Conservation (phyloP, 2,113 vertebrate genomes). For the Gobiocypris rarus region DNA sequence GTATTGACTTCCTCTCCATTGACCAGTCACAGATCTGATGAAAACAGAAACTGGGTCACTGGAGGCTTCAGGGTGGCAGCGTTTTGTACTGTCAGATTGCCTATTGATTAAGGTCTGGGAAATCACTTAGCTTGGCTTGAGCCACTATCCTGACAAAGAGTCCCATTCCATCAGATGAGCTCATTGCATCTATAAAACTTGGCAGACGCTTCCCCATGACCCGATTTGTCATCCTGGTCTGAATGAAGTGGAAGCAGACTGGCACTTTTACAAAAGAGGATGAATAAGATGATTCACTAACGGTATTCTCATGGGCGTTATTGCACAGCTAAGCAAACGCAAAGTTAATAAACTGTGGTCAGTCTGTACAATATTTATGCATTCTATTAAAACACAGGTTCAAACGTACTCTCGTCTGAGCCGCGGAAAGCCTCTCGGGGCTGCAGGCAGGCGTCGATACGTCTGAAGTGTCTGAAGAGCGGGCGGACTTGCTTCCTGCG, state of each 20-base stretch:
- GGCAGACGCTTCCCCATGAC: slow-evolving; percentile 2
- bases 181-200: slow-evolving; percentile 27
- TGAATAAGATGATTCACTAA: slow-evolving; percentile 31
- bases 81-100: slow-evolving; percentile 48
- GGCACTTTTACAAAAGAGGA: slow-evolving; percentile 32
- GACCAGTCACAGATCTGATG: slow-evolving; percentile 7
- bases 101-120: slow-evolving; percentile 54
- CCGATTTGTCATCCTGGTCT: slow-evolving; percentile 25
- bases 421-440: slow-evolving; percentile 94
- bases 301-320: neutral
- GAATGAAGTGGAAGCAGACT: slow-evolving; percentile 17
- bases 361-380: slow-evolving; percentile 7
- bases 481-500: slow-evolving; percentile 92
- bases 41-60: slow-evolving; percentile 32
- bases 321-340: slow-evolving; percentile 8
- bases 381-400: neutral
- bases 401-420: slow-evolving; percentile 90
- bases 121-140: slow-evolving; percentile 43
- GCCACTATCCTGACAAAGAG: slow-evolving; percentile 4
- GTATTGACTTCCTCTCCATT: slow-evolving; percentile 34
- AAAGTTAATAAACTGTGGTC: slow-evolving; percentile 1
- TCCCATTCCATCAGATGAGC: slow-evolving; percentile 20
- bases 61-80: slow-evolving; percentile 36
- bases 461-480: slow-evolving; percentile 93
- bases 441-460: slow-evolving; percentile 94